Evolutionary conservation across 2,888 invertebrate genomes (phyloP).

Genomic region (Andricus quercusramuli): DNA sequence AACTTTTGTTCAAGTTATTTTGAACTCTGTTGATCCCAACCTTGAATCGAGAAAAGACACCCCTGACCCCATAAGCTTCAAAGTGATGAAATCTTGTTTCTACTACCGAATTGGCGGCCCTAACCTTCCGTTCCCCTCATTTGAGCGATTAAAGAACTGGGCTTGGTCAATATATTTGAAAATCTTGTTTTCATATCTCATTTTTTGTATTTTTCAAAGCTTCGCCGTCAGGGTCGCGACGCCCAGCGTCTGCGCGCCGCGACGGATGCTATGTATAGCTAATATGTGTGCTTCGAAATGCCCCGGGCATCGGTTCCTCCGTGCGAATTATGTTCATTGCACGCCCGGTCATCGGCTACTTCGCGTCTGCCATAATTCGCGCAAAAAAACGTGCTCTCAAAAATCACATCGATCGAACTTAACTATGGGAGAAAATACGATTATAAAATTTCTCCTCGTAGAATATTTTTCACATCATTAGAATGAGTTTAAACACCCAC

Average conservation of each 20-base stretch:
- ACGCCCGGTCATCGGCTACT: slow-evolving; percentile 52
- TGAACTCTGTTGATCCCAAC: too few relatives aligned
- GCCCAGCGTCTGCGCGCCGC: slow-evolving; percentile 68
- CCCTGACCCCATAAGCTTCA: too few relatives aligned
- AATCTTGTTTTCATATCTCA: background rate
- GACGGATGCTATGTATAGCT: slow-evolving; percentile 68
- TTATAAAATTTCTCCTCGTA: background rate
- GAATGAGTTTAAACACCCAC: background rate
- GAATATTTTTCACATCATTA: background rate
- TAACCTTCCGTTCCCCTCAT: background rate
- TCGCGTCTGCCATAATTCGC: slow-evolving; percentile 42
- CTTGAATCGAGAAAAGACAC: too few relatives aligned
- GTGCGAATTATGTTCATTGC: slow-evolving; percentile 52
- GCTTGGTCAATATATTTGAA: background rate
- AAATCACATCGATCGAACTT: background rate
- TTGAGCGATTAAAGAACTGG: background rate
- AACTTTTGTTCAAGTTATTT: too few relatives aligned
- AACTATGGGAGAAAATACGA: background rate
- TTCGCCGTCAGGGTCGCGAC: slow-evolving; percentile 44
- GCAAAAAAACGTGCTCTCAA: background rate
- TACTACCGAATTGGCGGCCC: too few relatives aligned
- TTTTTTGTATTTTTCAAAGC: slow-evolving; percentile 5
- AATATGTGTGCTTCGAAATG: slow-evolving; percentile 57
- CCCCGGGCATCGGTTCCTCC: slow-evolving; percentile 59
- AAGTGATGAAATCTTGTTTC: too few relatives aligned